Evolutionary conservation across 2,797 vertebrate species (phyloP).

Genomic region (Acanthopagrus latus): DNA sequence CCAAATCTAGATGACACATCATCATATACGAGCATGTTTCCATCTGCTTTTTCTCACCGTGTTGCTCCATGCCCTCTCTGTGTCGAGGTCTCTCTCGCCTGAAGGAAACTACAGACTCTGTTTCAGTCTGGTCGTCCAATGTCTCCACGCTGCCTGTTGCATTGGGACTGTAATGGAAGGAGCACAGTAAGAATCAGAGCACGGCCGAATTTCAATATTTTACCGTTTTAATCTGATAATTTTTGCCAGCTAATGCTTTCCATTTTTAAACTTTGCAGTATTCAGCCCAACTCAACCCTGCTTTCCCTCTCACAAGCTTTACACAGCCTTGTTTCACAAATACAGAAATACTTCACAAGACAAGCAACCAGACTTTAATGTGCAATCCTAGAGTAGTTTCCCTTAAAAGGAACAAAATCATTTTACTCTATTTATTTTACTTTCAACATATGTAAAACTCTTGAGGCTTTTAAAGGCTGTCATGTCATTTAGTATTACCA

Average conservation of each 20-base stretch:
- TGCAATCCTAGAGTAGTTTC: not conserved
- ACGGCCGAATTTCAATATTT: not conserved
- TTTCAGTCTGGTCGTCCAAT: slow-evolving; percentile 92
- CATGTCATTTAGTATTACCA: not conserved
- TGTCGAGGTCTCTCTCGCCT: slow-evolving; percentile 90
- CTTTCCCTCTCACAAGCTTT: no score
- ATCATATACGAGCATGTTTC: slow-evolving; percentile 21
- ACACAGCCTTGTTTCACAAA: no score
- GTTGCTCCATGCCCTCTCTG: slow-evolving; percentile 89
- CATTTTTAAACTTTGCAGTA: no score
- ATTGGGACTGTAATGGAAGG: slow-evolving; percentile 83
- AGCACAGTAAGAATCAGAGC: slow-evolving; percentile 16
- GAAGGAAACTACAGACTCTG: slow-evolving; percentile 92
- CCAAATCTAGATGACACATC: slow-evolving; percentile 57
- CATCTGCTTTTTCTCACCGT: slow-evolving; percentile 79
- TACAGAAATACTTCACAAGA: no score
- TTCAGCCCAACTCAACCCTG: no score
- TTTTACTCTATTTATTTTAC: not conserved
- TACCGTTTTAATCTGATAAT: not conserved
- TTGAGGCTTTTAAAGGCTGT: not conserved
- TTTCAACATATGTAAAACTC: not conserved
- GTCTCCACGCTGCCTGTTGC: slow-evolving; percentile 92
- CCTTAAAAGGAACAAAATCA: not conserved
- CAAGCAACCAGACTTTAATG: not conserved
- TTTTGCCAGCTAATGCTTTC: not conserved